Base-by-base conservation (phyloP, 2,113 vertebrate genomes). In the Rhinopithecus roxellana region DNA sequence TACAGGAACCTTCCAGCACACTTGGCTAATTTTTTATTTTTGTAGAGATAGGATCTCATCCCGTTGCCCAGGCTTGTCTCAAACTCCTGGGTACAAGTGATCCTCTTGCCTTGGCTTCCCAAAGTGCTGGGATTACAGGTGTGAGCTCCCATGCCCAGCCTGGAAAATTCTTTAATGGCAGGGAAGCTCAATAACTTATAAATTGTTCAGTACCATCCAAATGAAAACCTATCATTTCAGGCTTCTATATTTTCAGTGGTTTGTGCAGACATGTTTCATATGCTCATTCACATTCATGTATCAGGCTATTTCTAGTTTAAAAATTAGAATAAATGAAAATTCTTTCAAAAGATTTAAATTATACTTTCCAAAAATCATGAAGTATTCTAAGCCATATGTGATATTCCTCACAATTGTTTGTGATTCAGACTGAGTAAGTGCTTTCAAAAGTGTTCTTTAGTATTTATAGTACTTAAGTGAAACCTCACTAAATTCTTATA, bases 361-460 rank as follows among this genome's bases (percentile, higher is more conserved):
- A 88, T 32, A 61, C 50, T 90, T 70, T 95, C 57, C 17, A 67
- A 40, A 95, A 94, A 77, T 93, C 67, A 50, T 18, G 79, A 52
- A 92, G 45, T 32, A 35, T 57, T 83, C 55, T 77, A 87, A 88
- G n/a, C 95, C 14, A 14, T 95, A 61, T 25, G 38, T 95, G 69
- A 69, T 75, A 78, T 92, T 95, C 11, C 7, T 89, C 61, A 64
- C 48, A 80, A 75, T 79, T 92, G 69, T 17, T 92, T 95, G 38
- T 87, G 75, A 89, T 67, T 18, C 16, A 90, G 22, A 75, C 23
- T 88, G 20, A 94, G 23, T 91, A 45, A 92, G 69, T 78, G 17
- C 83, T 97, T 93, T 90, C n/a, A 35, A 79, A 57, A 94, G 7
- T 89, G 61, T 84, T 79, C 20, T 84, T 90, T 92, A n/a, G 64